Percentiles rank a stretch among this genome's conserved stretches.
phyloP scores from a whole-genome alignment of 2,113 vertebrate genomes.

The Plotosus lineatus region DNA sequence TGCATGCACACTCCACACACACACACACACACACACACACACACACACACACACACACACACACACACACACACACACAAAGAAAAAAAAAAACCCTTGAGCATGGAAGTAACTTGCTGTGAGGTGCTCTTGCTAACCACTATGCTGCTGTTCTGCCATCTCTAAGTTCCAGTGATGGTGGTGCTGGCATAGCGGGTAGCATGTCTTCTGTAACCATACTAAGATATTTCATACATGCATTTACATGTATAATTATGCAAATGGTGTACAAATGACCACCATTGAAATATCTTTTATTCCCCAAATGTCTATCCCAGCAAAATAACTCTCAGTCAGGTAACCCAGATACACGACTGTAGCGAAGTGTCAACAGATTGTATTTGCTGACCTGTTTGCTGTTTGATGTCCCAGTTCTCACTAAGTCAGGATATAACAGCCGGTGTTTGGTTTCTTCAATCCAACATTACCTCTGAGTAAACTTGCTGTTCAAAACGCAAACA shows the following conservation, averaged over 20 bases:
- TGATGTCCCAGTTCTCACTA: background rate
- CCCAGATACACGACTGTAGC: background rate
- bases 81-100: too few species aligned
- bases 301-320: too few species aligned
- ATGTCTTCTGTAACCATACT: background rate
- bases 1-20: too few species aligned
- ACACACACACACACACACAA: too few species aligned
- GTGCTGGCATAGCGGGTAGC: too few species aligned
- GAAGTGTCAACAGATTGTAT: constrained; percentile 1
- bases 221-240: background rate
- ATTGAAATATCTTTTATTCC: background rate
- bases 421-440: background rate
- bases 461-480: background rate
- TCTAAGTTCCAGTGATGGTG: too few species aligned
- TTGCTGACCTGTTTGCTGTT: constrained; percentile 6
- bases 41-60: too few species aligned
- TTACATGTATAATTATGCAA: background rate
- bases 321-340: background rate
- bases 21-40: too few species aligned
- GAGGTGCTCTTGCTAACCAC: too few species aligned
- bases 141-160: too few species aligned
- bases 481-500: background rate
- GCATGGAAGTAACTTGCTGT: too few species aligned
- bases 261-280: background rate
- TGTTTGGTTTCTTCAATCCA: background rate